phyloP scores from a whole-genome alignment of 2,888 invertebrate species.

The Protula sp. region DNA sequence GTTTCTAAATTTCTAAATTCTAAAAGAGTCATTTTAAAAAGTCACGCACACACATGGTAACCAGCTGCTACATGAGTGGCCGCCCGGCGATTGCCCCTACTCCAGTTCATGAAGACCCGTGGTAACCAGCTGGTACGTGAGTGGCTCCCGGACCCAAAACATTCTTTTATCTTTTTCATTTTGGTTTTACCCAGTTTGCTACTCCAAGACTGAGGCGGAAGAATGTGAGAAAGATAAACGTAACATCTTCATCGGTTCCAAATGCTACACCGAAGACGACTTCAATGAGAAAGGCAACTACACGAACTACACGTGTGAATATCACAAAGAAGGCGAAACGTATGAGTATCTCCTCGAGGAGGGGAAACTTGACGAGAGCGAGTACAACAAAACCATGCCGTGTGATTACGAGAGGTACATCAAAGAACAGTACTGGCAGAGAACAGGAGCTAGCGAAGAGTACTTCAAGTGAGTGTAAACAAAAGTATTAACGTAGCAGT shows the following conservation, averaged over 20 bases:
- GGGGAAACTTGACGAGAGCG: too few relatives aligned
- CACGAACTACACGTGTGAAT: slow-evolving; percentile 11
- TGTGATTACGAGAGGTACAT: neutral
- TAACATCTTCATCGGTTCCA: slow-evolving; percentile 16
- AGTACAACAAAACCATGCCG: neutral
- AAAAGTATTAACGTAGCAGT: too few relatives aligned
- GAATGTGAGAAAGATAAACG: slow-evolving; percentile 9
- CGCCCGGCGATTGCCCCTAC: too few relatives aligned
- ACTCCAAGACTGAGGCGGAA: slow-evolving; percentile 13
- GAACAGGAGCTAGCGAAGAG: slow-evolving; percentile 9
- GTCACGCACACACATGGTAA: too few relatives aligned
- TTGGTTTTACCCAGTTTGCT: slow-evolving; percentile 19
- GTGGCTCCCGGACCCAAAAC: too few relatives aligned
- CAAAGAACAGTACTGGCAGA: neutral
- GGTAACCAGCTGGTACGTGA: too few relatives aligned
- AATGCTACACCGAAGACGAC: slow-evolving; percentile 21
- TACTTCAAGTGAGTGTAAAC: slow-evolving; percentile 18
- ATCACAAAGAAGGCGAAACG: slow-evolving; percentile 2
- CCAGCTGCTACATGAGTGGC: too few relatives aligned
- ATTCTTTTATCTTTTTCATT: too few relatives aligned
- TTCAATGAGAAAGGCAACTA: slow-evolving; percentile 4
- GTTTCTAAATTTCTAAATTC: too few relatives aligned
- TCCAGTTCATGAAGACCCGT: too few relatives aligned
- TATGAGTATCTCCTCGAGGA: slow-evolving; percentile 7
- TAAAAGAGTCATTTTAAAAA: too few relatives aligned